These are phyloP conservation scores for Sycophaga agraensis DNA, from an alignment of 1,140 invertebrate species.

Conservation along the genomic window DNA sequence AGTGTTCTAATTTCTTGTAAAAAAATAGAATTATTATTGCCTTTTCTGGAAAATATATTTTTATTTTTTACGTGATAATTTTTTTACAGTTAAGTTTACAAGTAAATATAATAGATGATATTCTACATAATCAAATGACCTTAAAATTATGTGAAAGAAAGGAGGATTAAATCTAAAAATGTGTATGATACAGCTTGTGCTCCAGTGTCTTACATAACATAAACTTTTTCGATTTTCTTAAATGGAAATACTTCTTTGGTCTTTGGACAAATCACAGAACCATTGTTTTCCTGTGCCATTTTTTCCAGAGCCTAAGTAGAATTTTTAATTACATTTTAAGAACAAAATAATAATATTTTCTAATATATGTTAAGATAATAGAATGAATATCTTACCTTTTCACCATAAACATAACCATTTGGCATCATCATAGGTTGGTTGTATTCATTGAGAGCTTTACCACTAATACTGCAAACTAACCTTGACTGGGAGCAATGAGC, in stretches of 20 bases:
- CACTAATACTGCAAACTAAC: slow-evolving; percentile 89
- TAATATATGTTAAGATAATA: no score
- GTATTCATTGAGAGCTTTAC: slow-evolving; percentile 92
- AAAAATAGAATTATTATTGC: slow-evolving; percentile 15
- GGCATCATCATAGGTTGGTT: slow-evolving; percentile 98
- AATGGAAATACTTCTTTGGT: slow-evolving; percentile 87
- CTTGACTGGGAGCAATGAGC: slow-evolving; percentile 95
- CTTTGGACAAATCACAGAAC: slow-evolving; percentile 86
- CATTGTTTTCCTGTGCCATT: slow-evolving; percentile 87
- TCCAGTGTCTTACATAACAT: slow-evolving; percentile 80
- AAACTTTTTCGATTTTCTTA: slow-evolving; percentile 92
- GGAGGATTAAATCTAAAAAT: slow-evolving; percentile 17
- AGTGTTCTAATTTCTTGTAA: slow-evolving; percentile 24
- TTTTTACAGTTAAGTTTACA: slow-evolving; percentile 30
- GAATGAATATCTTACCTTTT: slow-evolving; percentile 65
- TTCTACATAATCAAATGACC: slow-evolving; percentile 25
- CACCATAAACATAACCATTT: slow-evolving; percentile 97
- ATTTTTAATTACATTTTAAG: neutral
- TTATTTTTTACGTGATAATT: slow-evolving; percentile 29
- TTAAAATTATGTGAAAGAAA: slow-evolving; percentile 18
- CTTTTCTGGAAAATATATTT: slow-evolving; percentile 29
- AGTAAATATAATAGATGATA: slow-evolving; percentile 13
- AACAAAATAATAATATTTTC: no score
- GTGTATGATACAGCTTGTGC: slow-evolving; percentile 37
- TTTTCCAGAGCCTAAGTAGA: slow-evolving; percentile 72